Percentiles rank a stretch among this genome's conserved stretches.
Evolutionary conservation across 2,113 vertebrate species (phyloP).

Genomic region (Oenanthe melanoleuca): DNA sequence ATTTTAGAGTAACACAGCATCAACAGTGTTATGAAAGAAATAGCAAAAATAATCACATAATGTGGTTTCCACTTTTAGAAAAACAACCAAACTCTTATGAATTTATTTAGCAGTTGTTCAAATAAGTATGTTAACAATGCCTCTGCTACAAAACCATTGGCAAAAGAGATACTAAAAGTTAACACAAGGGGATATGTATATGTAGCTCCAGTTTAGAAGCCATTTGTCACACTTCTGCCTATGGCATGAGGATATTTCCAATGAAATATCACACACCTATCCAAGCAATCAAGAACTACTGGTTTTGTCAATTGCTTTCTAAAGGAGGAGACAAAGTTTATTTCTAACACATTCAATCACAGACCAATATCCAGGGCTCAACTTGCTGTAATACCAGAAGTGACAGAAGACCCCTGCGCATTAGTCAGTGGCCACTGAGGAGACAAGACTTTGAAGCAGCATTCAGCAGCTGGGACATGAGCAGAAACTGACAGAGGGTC

Average conservation of each 20-base stretch:
- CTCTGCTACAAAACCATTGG: background rate
- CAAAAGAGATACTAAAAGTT: background rate
- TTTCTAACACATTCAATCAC: background rate
- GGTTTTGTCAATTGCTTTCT: background rate
- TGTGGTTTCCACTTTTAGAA: background rate
- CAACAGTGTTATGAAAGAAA: background rate
- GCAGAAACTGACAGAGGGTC: background rate
- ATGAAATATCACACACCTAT: fast-evolving
- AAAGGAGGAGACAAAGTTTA: background rate
- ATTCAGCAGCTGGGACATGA: background rate
- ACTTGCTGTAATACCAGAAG: background rate
- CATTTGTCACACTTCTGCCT: background rate
- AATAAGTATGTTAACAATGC: background rate
- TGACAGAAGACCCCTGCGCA: background rate
- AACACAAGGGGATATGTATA: background rate
- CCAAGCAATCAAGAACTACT: background rate
- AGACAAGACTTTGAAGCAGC: background rate
- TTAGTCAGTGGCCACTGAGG: background rate
- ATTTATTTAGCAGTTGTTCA: background rate
- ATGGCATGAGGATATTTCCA: background rate
- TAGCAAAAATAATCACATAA: background rate
- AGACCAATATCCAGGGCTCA: background rate
- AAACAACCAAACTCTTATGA: background rate
- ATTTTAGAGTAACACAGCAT: background rate
- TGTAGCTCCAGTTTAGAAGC: background rate